Percentiles rank a stretch among this genome's conserved stretches.
Conservation (phyloP, 2,113 vertebrate species). For the Chaetodon auriga region DNA sequence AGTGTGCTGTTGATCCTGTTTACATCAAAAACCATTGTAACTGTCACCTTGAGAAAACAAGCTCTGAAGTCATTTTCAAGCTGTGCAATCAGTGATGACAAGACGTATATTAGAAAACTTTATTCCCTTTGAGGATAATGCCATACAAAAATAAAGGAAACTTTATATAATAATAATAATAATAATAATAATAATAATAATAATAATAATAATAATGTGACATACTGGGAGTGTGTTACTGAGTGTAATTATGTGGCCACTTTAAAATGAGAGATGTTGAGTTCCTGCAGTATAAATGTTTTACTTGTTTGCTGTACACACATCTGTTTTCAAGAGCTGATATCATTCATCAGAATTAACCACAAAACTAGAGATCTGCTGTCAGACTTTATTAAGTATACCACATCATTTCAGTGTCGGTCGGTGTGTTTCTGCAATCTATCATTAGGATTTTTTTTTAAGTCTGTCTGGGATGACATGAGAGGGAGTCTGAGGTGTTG, state of each 20-base stretch:
- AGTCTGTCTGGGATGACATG: background rate
- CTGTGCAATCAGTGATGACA: background rate
- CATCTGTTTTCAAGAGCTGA: conserved; percentile 10
- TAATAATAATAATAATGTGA: conserved; percentile 67
- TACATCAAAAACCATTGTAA: background rate
- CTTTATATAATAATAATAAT: conserved; percentile 72
- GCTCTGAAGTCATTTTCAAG: background rate
- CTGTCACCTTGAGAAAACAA: background rate
- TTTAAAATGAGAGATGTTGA: conserved; percentile 36
- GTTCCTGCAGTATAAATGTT: conserved; percentile 38
- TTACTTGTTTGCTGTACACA: conserved; percentile 18
- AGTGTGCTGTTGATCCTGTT: background rate
- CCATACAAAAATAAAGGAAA: conserved; percentile 85
- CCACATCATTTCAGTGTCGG: conserved; percentile 33
- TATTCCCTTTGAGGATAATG: conserved; percentile 82
- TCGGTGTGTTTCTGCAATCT: conserved; percentile 6
- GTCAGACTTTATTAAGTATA: conserved; percentile 22
- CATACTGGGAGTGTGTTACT: conserved; percentile 47
- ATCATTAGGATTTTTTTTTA: background rate
- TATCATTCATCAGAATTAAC: conserved; percentile 7
- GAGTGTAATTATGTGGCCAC: conserved; percentile 17
- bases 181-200: conserved; percentile 73
- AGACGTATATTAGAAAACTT: conserved; percentile 68
- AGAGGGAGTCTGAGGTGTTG: background rate
- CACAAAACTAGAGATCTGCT: conserved; percentile 5